phyloP scores from a whole-genome alignment of 2,113 vertebrate genomes.

The Entomyzon cyanotis region DNA sequence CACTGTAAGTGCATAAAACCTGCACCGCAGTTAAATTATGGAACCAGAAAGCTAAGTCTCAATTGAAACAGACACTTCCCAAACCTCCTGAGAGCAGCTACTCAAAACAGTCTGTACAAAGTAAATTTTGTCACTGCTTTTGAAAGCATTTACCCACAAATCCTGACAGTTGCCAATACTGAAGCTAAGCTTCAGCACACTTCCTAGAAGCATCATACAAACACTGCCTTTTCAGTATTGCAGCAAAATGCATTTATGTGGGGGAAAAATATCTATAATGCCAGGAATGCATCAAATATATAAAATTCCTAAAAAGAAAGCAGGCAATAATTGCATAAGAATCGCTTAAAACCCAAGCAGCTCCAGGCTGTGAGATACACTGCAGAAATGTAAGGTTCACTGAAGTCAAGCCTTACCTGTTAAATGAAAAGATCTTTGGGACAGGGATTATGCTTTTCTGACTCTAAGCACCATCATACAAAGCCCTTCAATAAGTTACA shows the following conservation, averaged over 20 bases:
- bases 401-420: neutral
- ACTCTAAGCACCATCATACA: neutral
- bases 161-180: neutral
- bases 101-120: conserved; percentile 14
- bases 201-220: neutral
- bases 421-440: neutral
- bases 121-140: conserved; percentile 16
- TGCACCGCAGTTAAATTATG: conserved; percentile 35
- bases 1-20: conserved; percentile 14
- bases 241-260: neutral
- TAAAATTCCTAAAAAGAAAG: neutral
- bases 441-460: neutral
- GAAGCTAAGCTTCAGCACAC: neutral
- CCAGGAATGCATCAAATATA: neutral
- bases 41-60: conserved; percentile 31
- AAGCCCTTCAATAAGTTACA: neutral
- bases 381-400: neutral
- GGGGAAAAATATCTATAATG: neutral
- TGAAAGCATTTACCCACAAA: conserved; percentile 43
- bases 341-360: rapidly evolving
- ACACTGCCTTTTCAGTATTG: neutral
- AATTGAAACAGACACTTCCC: neutral
- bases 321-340: neutral
- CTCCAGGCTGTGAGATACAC: neutral
- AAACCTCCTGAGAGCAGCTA: conserved; percentile 20